phyloP scores from a whole-genome alignment of 2,797 vertebrate species.

The Sternarchorhynchus goeldii region DNA sequence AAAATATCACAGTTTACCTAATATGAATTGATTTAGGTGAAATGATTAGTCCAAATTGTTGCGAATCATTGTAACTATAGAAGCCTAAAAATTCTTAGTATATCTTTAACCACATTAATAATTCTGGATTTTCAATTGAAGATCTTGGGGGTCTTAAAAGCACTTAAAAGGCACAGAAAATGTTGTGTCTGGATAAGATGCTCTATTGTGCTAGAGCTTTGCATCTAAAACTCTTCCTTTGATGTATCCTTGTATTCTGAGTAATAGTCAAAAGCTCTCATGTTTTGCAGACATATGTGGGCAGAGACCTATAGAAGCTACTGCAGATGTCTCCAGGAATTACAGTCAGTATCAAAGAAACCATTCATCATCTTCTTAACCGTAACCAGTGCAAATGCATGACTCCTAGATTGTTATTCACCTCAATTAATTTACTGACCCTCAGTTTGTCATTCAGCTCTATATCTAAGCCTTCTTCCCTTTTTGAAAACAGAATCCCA shows the following conservation, averaged over 20 bases:
- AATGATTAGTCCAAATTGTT: too few relatives aligned
- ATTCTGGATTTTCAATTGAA: too few relatives aligned
- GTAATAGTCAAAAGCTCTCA: too few relatives aligned
- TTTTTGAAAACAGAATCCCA: not conserved
- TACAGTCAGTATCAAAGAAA: not conserved
- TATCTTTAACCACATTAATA: too few relatives aligned
- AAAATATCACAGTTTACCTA: too few relatives aligned
- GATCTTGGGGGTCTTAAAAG: too few relatives aligned
- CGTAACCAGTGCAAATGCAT: not conserved
- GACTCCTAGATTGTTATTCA: constrained; percentile 4
- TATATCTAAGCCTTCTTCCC: not conserved
- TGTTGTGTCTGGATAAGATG: not conserved
- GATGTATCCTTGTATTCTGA: not conserved
- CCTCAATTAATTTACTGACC: constrained; percentile 5
- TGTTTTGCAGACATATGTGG: not conserved
- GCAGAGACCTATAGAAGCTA: not conserved
- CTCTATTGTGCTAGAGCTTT: not conserved
- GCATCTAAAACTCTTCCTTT: not conserved
- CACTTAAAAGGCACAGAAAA: not conserved
- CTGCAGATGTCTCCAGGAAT: not conserved
- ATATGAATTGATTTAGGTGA: too few relatives aligned
- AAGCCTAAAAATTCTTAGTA: too few relatives aligned
- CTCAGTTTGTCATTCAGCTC: not conserved
- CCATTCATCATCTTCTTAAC: constrained; percentile 16
- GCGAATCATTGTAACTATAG: too few relatives aligned